Percentiles rank a stretch among this genome's conserved stretches.
Conservation (phyloP, 2,888 invertebrate species). For the Leptopilina drosophilae region DNA sequence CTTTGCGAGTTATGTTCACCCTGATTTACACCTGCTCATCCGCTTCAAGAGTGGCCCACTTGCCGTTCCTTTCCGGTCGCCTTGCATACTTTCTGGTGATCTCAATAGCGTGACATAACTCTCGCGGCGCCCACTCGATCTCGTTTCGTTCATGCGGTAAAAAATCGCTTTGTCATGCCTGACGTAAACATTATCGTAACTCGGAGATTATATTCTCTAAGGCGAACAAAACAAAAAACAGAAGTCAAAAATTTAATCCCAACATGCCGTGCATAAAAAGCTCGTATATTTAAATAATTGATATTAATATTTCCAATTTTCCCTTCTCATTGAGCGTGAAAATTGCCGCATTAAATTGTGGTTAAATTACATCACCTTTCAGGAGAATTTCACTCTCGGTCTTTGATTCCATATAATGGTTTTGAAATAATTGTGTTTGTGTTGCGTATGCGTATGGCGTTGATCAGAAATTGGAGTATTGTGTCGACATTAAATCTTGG, state of each 20-base stretch:
- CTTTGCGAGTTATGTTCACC: conserved; percentile 56
- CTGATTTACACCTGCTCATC: conserved; percentile 75
- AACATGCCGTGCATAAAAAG: background rate
- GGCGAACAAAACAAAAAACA: background rate
- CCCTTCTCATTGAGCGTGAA: background rate
- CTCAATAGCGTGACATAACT: conserved; percentile 40
- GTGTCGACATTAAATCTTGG: no score
- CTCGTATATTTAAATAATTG: background rate
- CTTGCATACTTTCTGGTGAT: conserved; percentile 53
- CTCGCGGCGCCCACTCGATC: conserved; percentile 29
- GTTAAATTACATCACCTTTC: no score
- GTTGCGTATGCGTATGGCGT: no score
- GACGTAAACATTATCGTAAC: conserved; percentile 35
- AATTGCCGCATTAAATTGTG: no score
- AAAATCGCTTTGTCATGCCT: conserved; percentile 39
- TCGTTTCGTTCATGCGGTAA: conserved; percentile 32
- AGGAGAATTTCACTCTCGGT: no score
- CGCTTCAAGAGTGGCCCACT: conserved; percentile 73
- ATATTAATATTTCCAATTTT: background rate
- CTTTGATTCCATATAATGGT: no score
- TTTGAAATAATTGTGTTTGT: no score
- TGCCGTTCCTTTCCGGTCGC: conserved; percentile 65
- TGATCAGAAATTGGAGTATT: no score
- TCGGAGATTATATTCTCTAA: background rate
- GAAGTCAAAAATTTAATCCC: conserved; percentile 3